phyloP scores from a whole-genome alignment of 2,113 vertebrate genomes.

The Hypocryptadius cinnamomeus region DNA sequence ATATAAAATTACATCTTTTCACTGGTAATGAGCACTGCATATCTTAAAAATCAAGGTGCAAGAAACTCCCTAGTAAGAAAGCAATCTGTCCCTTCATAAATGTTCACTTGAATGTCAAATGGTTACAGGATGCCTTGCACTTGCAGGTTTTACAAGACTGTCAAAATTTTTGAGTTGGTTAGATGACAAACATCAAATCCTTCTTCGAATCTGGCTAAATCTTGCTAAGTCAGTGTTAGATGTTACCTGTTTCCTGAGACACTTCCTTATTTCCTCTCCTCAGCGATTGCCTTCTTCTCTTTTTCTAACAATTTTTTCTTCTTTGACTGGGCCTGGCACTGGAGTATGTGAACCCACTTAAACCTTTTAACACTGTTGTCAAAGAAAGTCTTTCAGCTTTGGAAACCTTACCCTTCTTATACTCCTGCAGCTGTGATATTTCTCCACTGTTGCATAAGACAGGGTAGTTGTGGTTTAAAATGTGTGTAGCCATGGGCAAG shows the following conservation, averaged over 20 bases:
- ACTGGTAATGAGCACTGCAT: neutral
- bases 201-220: neutral
- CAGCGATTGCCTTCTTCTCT: neutral
- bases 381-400: neutral
- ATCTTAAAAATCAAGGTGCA: neutral
- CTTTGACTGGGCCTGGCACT: neutral
- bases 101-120: neutral
- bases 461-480: neutral
- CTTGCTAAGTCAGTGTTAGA: neutral
- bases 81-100: neutral
- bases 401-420: neutral
- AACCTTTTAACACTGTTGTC: neutral
- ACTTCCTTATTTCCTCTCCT: neutral
- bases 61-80: neutral
- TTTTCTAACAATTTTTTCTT: neutral
- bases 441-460: neutral
- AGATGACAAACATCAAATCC: neutral
- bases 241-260: neutral
- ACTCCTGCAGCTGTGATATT: neutral
- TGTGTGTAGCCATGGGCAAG: neutral
- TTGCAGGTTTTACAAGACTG: neutral
- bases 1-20: neutral
- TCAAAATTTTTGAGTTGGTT: neutral
- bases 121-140: neutral
- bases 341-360: neutral